A percentile compares a stretch with the other conserved stretches of the same genome.
phyloP scores from a whole-genome alignment of 1,140 invertebrate species.

The Physella acuta region DNA sequence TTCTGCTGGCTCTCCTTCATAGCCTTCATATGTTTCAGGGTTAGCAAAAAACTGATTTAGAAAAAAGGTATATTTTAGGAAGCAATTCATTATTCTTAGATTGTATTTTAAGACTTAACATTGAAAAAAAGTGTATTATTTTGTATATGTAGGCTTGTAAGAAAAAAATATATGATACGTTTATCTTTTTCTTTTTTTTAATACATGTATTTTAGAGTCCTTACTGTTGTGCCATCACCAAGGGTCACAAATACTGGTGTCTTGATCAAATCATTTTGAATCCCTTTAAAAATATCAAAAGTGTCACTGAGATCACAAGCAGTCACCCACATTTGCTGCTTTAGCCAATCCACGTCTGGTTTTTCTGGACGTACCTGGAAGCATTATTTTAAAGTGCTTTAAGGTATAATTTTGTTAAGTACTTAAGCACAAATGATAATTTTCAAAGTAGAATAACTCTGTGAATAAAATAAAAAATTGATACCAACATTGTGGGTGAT shows the following conservation, averaged over 20 bases:
- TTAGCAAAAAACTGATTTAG: constrained; percentile 47
- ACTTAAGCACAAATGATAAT: too few relatives aligned
- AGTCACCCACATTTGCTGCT: constrained; percentile 44
- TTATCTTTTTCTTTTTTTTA: neutral
- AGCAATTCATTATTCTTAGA: neutral
- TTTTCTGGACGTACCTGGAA: constrained; percentile 48
- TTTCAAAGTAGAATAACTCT: too few relatives aligned
- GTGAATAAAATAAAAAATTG: too few relatives aligned
- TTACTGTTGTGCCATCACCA: constrained; percentile 33
- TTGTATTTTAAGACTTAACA: neutral
- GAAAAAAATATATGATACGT: too few relatives aligned
- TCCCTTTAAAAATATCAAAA: constrained; percentile 49
- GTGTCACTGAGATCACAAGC: constrained; percentile 49
- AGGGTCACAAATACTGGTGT: constrained; percentile 49
- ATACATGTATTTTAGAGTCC: neutral
- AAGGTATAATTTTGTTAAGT: too few relatives aligned
- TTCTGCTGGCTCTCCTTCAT: constrained; percentile 46
- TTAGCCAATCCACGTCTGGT: constrained; percentile 50
- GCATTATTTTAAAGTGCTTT: too few relatives aligned
- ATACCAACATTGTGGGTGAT: too few relatives aligned
- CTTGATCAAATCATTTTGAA: constrained; percentile 48
- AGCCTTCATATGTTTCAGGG: constrained; percentile 42
- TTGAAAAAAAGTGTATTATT: neutral
- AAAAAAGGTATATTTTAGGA: too few relatives aligned
- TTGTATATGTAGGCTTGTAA: too few relatives aligned